A percentile compares a stretch with the other conserved stretches of the same genome.
Conservation (phyloP, 2,113 vertebrate genomes). For the Calypte anna region DNA sequence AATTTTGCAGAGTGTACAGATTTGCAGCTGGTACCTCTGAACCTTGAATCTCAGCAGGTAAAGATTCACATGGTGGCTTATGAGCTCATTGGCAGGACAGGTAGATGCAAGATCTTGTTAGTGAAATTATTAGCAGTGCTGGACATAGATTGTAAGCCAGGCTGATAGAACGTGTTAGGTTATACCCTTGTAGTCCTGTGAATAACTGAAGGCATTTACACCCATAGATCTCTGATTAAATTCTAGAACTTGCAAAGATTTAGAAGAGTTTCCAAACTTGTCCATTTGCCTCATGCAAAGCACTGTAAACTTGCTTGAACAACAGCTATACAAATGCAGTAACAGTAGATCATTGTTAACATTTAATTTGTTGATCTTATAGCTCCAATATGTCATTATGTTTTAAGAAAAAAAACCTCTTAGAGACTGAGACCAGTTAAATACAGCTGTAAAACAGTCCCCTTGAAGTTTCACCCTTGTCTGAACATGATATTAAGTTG, state of each 20-base stretch:
- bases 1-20: conserved; percentile 68
- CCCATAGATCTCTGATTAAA: neutral
- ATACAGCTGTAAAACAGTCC: neutral
- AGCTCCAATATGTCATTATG: neutral
- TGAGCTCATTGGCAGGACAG: neutral
- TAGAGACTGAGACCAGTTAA: neutral
- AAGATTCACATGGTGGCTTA: neutral
- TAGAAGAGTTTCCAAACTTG: neutral
- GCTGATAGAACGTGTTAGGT: neutral
- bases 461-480: neutral
- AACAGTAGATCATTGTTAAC: neutral
- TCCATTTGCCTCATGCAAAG: neutral
- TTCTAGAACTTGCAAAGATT: neutral
- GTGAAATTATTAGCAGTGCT: neutral
- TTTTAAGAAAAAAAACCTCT: neutral
- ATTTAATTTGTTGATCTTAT: neutral
- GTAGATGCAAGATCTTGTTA: neutral
- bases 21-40: conserved; percentile 83
- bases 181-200: neutral
- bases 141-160: neutral
- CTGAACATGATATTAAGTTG: neutral
- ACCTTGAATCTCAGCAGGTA: conserved; percentile 85
- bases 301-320: neutral
- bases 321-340: neutral
- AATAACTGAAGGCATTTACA: neutral